These are phyloP conservation scores for Hippocampus guttulatus DNA, from an alignment of 2,113 vertebrate genomes.

Conservation along the genomic window DNA sequence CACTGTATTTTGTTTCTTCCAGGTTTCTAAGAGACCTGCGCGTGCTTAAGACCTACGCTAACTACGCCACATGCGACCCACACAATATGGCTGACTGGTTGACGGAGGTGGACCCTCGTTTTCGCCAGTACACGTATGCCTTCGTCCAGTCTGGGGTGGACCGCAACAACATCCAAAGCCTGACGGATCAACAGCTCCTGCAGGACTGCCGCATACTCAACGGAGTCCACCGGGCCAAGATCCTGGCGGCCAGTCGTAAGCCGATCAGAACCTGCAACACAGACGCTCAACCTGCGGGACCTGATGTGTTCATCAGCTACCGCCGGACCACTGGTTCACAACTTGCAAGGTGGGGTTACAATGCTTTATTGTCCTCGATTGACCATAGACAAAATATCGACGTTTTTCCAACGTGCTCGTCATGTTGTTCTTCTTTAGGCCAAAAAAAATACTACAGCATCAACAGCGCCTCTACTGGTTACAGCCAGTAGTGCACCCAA, in stretches of 20 bases:
- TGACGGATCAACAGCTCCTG: constrained; percentile 90
- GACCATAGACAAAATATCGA: background rate
- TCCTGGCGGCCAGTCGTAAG: constrained; percentile 72
- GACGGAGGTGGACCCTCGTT: constrained; percentile 81
- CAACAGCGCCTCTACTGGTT: too few relatives aligned
- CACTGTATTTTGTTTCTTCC: constrained; percentile 7
- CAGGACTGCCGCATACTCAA: constrained; percentile 80
- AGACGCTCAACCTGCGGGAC: constrained; percentile 72
- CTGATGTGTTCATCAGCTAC: constrained; percentile 97
- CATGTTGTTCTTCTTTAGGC: too few relatives aligned
- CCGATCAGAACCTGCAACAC: constrained; percentile 70
- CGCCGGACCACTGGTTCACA: constrained; percentile 88
- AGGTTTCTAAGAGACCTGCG: constrained; percentile 91
- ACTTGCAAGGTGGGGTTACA: constrained; percentile 82
- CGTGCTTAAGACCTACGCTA: constrained; percentile 89
- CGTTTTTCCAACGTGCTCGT: background rate
- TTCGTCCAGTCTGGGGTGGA: constrained; percentile 87
- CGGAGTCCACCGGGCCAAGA: constrained; percentile 86
- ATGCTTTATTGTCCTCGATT: too few relatives aligned
- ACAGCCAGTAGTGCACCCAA: too few relatives aligned
- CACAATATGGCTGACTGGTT: constrained; percentile 96
- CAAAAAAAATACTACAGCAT: too few relatives aligned
- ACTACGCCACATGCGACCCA: constrained; percentile 91
- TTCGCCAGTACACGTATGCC: constrained; percentile 94
- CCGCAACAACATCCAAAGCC: constrained; percentile 74